These are phyloP conservation scores for Eriosoma lanigerum DNA, from an alignment of 1,140 invertebrate species.

Conservation along the genomic window DNA sequence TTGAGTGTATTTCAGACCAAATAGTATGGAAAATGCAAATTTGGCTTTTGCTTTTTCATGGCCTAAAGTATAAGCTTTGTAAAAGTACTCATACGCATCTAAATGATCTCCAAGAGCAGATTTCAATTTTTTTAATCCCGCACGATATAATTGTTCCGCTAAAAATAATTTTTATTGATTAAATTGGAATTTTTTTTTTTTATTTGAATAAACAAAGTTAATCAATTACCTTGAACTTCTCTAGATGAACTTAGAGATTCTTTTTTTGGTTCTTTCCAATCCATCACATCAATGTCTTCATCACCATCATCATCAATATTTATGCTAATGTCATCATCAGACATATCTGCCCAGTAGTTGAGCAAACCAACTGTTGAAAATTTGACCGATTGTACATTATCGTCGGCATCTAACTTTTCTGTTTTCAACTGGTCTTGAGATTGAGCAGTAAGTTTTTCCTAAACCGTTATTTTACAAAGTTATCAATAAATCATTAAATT, in stretches of 20 bases:
- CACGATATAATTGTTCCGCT: constrained; percentile 70
- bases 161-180: constrained; percentile 50
- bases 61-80: constrained; percentile 74
- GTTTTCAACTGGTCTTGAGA: constrained; percentile 26
- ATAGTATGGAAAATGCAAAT: constrained; percentile 82
- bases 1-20: constrained; percentile 74
- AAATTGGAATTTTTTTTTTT: neutral
- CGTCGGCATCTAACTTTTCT: constrained; percentile 52
- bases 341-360: constrained; percentile 37
- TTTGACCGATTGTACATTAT: constrained; percentile 52
- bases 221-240: constrained; percentile 9
- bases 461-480: neutral
- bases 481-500: constrained; percentile 34
- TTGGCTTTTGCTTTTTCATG: constrained; percentile 78
- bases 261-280: constrained; percentile 31
- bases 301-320: constrained; percentile 38
- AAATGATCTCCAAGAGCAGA: constrained; percentile 68
- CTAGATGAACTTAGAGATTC: neutral
- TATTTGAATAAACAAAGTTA: neutral
- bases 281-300: constrained; percentile 14
- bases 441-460: constrained; percentile 35
- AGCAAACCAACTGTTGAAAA: neutral
- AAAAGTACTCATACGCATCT: constrained; percentile 68
- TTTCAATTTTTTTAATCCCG: constrained; percentile 67
- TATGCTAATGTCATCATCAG: constrained; percentile 9